Evolutionary conservation across 2,113 vertebrate species (phyloP).

Genomic region (Mobula birostris): DNA sequence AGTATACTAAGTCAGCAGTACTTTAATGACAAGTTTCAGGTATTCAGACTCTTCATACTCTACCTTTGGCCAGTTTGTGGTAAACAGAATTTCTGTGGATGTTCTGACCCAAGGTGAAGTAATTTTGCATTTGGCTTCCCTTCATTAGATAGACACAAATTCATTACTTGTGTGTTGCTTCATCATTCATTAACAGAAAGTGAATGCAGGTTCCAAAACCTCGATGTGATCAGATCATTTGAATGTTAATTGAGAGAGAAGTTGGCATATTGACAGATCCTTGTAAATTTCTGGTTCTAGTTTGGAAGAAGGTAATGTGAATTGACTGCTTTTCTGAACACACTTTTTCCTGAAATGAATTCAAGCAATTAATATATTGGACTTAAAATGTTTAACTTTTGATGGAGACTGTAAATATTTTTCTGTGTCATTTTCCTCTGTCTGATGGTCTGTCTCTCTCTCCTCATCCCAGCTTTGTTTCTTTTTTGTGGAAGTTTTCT

Average conservation of each 20-base stretch:
- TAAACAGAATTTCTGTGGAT: background rate
- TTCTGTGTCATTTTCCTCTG: background rate
- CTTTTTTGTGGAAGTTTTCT: background rate
- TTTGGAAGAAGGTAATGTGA: background rate
- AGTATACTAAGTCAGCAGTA: background rate
- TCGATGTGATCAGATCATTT: background rate
- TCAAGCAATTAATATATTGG: background rate
- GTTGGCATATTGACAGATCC: background rate
- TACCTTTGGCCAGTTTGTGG: background rate
- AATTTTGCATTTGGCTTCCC: background rate
- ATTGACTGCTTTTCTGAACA: background rate
- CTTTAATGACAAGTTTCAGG: background rate
- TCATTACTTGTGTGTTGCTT: background rate
- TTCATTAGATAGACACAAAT: background rate
- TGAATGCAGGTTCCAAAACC: too few species aligned
- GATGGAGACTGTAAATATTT: too few species aligned
- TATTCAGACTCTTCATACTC: background rate
- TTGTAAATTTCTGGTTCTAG: background rate
- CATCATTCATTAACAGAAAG: too few species aligned
- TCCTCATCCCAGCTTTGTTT: background rate
- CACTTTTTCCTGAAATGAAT: background rate
- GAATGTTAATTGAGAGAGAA: background rate
- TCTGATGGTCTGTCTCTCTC: background rate
- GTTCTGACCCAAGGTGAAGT: background rate
- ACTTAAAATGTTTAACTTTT: background rate